Evolutionary conservation across 2,113 vertebrate genomes (phyloP).

Genomic region (Mellivora capensis): DNA sequence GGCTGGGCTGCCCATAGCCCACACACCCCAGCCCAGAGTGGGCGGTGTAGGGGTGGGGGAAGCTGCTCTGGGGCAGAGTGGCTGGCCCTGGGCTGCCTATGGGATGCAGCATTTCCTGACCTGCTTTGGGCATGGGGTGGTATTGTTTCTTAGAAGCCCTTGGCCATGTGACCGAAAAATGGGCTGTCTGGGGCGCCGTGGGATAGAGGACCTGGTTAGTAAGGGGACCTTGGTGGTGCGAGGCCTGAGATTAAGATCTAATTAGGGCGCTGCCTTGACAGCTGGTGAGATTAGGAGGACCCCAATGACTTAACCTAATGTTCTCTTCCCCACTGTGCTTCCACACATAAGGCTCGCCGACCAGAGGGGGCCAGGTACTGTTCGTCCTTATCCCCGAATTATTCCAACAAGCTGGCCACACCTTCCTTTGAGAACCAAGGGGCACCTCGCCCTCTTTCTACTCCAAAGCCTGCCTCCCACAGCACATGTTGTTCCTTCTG

Average conservation of each 20-base stretch:
- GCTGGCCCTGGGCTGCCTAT: not conserved
- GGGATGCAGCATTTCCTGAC: not conserved
- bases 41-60: not conserved
- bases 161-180: not conserved
- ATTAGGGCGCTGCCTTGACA: not conserved
- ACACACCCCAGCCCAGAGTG: not conserved
- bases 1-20: constrained; percentile 34
- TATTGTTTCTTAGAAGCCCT: not conserved
- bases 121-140: not conserved
- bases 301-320: not conserved
- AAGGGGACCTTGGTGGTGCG: not conserved
- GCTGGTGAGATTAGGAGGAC: not conserved
- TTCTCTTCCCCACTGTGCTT: not conserved
- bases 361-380: not conserved
- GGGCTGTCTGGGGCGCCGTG: not conserved
- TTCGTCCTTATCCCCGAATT: not conserved
- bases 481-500: no score
- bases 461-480: not conserved
- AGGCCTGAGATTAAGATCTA: not conserved
- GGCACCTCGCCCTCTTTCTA: not conserved
- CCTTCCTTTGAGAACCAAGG: not conserved
- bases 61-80: not conserved
- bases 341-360: not conserved
- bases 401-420: not conserved
- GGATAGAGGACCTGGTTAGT: not conserved